phyloP scores from a whole-genome alignment of 2,113 vertebrate genomes.

The Apaloderma vittatum region DNA sequence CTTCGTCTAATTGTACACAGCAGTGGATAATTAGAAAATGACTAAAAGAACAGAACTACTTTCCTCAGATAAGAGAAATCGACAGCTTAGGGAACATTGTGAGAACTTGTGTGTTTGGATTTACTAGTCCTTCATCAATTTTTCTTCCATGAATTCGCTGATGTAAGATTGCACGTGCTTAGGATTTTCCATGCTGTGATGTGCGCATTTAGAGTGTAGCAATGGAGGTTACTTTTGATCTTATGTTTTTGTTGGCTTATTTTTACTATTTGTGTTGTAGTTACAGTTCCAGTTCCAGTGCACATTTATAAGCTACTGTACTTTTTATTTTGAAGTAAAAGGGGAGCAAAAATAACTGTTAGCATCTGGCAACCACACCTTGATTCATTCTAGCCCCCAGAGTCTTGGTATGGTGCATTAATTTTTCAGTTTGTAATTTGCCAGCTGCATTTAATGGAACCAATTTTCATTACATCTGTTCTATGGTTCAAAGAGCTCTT shows the following conservation, averaged over 20 bases:
- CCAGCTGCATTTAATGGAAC: conserved; percentile 87
- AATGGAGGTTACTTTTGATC: neutral
- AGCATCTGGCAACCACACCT: conserved; percentile 82
- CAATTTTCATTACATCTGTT: conserved; percentile 87
- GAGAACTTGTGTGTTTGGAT: neutral
- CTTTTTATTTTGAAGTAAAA: conserved; percentile 40
- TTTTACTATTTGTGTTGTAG: conserved; percentile 1
- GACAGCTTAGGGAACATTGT: neutral
- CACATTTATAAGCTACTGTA: neutral
- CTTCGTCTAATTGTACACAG: neutral
- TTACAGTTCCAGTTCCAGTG: conserved; percentile 15
- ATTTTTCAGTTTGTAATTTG: conserved; percentile 86
- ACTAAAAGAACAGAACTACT: neutral
- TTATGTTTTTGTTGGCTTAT: neutral
- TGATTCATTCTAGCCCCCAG: conserved; percentile 77
- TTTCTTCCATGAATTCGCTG: neutral
- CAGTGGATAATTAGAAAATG: neutral
- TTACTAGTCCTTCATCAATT: neutral
- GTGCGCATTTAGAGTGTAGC: neutral
- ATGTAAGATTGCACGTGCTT: neutral
- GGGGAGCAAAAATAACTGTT: conserved; percentile 5
- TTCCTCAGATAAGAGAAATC: neutral
- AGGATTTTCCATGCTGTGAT: neutral
- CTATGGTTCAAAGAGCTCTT: conserved; percentile 85
- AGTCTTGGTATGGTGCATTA: conserved; percentile 81